Base-by-base conservation (phyloP, 2,113 vertebrate species). In the Chascanopsetta lugubris region DNA sequence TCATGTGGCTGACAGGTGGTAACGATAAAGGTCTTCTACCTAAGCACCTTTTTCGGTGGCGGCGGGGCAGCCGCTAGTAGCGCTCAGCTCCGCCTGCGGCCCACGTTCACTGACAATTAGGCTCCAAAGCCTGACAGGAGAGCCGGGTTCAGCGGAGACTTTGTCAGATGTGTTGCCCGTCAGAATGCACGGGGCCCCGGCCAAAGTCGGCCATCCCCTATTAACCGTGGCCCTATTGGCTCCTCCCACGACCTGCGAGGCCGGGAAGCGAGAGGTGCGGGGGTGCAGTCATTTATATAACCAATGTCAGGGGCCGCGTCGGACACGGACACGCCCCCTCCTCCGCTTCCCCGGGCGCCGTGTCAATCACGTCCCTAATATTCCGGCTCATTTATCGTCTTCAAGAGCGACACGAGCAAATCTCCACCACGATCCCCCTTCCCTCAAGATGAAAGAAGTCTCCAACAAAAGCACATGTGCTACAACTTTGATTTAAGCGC, bases 181-280 rank as follows among this genome's bases (percentile, higher is more conserved):
- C 88, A 90, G 75, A 89, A 90, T 74, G 80, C 66, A 72, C 50
- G 68, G 78, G 32, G 85, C 70, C 80, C 76, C 78, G 82, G 85
- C 89, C 85, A 79, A 90, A 91, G 87, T 86, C 86, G 90, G 88
- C 93, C 91, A 88, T 84, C 80, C 83, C 86, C 87, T 87, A 92
- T 93, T 92, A 91, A 84, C 75, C 56, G 64, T 68, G 75, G 71
- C 81, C 85, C 84, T 75, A 85, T 90, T 90, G 89, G 88, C 86
- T 85, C 76, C 84, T 75, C 74, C 67, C 46, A 63, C 82, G 80
- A 87, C 87, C 87, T 82, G 83, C 77, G 79, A 79, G n/a, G 80
- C 78, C 73, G 72, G 82, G 87, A 85, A 89, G 85, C 82, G 80
- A 83, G 24, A 84, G 72, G 76, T 85, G 62, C 83, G 75, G 74